Conservation (phyloP, 2,797 vertebrate genomes). For the Onychomys leucogaster region DNA sequence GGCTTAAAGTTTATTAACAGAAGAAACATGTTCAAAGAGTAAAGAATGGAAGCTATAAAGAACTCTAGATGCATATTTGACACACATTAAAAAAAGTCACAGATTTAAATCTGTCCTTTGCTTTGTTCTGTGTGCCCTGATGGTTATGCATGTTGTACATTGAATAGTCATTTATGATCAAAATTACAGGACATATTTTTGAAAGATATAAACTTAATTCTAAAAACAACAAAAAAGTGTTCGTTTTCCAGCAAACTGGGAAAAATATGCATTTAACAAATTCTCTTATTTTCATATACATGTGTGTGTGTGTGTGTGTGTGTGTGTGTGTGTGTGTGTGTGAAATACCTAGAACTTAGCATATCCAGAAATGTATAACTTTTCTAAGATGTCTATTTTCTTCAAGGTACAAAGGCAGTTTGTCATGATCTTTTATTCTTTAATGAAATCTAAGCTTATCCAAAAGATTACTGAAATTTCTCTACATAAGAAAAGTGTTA, state of each 20-base stretch:
- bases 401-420: neutral
- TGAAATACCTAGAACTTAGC: slow-evolving; percentile 12
- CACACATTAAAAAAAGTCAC: neutral
- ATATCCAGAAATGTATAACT: neutral
- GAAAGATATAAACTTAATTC: neutral
- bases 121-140: neutral
- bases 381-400: slow-evolving; percentile 13
- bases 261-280: neutral
- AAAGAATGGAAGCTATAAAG: neutral
- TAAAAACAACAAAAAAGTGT: neutral
- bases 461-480: neutral
- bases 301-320: no score
- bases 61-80: neutral
- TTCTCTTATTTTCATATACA: neutral
- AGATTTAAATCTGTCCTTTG: neutral
- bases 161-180: slow-evolving; percentile 7
- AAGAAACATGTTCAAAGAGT: neutral
- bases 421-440: slow-evolving; percentile 8
- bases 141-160: neutral
- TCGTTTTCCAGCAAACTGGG: neutral
- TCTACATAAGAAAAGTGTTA: neutral
- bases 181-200: neutral
- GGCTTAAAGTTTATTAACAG: neutral
- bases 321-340: no score
- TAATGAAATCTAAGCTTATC: neutral